Conservation (phyloP, 2,888 invertebrate genomes). For the Pocota personata region DNA sequence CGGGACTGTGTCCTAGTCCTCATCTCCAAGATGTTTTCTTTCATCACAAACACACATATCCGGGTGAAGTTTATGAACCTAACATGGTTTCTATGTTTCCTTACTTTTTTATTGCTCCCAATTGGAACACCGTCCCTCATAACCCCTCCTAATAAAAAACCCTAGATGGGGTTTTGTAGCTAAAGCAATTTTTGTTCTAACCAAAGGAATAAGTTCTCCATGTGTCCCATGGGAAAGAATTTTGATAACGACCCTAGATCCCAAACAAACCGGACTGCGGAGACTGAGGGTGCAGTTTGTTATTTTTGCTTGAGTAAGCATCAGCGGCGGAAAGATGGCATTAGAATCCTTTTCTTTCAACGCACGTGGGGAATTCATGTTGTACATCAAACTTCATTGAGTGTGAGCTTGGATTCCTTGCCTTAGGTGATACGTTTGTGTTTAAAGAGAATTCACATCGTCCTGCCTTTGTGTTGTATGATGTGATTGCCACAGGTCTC, state of each 20-base stretch:
- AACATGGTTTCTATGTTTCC: slow-evolving; percentile 1
- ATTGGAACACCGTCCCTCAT: neutral
- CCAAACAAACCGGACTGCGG: slow-evolving; percentile 1
- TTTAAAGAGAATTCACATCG: neutral
- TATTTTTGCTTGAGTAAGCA: slow-evolving; percentile 2
- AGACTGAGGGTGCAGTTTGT: neutral
- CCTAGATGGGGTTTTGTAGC: neutral
- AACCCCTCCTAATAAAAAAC: neutral
- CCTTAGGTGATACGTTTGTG: neutral
- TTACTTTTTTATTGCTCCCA: slow-evolving; percentile 47
- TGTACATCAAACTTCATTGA: slow-evolving; percentile 7
- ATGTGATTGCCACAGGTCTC: neutral
- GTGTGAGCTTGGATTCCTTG: neutral
- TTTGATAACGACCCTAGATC: slow-evolving; percentile 29
- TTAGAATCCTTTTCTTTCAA: neutral
- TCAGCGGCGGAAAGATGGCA: neutral
- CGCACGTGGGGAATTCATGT: neutral
- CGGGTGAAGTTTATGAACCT: slow-evolving; percentile 25
- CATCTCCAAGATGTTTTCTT: neutral
- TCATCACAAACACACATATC: slow-evolving; percentile 4
- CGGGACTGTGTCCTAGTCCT: slow-evolving; percentile 6
- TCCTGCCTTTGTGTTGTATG: neutral
- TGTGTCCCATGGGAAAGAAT: slow-evolving; percentile 32
- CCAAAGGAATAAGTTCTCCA: slow-evolving; percentile 13
- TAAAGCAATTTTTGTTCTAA: slow-evolving; percentile 1